Conservation (phyloP, 2,888 invertebrate genomes). For the Hemaris fuciformis region DNA sequence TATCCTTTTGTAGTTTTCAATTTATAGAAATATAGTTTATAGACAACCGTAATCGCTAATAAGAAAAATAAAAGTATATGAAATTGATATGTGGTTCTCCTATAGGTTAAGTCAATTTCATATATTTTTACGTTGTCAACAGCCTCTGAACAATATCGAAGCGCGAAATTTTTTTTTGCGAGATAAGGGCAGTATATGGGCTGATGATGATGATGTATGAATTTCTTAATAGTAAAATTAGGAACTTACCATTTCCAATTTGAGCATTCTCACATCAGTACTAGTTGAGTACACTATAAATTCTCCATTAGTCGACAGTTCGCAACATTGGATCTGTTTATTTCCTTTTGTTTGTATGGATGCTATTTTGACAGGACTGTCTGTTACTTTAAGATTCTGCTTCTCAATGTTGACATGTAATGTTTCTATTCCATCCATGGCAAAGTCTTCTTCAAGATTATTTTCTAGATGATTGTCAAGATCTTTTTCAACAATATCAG, state of each 20-base stretch:
- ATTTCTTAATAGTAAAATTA: too few relatives aligned
- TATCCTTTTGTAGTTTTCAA: too few relatives aligned
- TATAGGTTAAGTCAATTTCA: too few relatives aligned
- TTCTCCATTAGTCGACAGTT: conserved; percentile 86
- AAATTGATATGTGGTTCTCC: too few relatives aligned
- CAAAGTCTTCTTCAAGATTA: conserved; percentile 57
- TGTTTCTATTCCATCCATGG: conserved; percentile 41
- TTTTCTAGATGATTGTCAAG: conserved; percentile 31
- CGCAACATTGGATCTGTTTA: conserved; percentile 86
- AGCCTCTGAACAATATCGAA: too few relatives aligned
- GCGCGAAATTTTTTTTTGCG: too few relatives aligned
- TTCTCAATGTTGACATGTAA: conserved; percentile 37
- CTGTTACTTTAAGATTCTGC: conserved; percentile 60
- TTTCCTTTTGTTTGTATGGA: conserved; percentile 84
- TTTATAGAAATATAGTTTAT: too few relatives aligned
- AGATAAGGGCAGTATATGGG: too few relatives aligned
- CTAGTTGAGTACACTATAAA: conserved; percentile 89
- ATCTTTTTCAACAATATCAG: conserved; percentile 33
- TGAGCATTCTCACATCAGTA: conserved; percentile 84
- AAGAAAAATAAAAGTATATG: too few relatives aligned
- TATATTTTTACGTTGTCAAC: too few relatives aligned
- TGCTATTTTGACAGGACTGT: conserved; percentile 85
- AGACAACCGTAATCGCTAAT: too few relatives aligned
- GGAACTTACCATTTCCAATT: conserved; percentile 81
- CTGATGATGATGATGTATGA: too few relatives aligned